Percentiles rank a stretch among this genome's conserved stretches.
These are phyloP conservation scores for Capitulum mitella DNA, from an alignment of 2,888 invertebrate species.

Conservation along the genomic window DNA sequence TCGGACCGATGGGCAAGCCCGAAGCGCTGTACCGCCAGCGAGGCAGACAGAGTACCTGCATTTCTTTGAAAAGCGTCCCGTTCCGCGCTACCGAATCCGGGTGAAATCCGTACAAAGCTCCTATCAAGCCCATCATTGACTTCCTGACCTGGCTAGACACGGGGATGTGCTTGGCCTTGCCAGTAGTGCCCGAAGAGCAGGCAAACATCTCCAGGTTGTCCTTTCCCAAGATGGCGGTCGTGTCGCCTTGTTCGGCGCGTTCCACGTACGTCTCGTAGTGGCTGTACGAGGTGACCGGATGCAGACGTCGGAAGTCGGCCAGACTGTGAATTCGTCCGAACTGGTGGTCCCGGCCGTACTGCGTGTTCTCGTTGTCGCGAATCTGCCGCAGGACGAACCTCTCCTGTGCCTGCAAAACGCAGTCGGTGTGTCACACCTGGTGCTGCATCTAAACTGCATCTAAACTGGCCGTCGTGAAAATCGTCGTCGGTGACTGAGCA, in stretches of 20 bases:
- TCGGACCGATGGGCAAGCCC: background rate
- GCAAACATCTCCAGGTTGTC: background rate
- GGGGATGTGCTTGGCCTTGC: background rate
- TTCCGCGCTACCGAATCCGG: background rate
- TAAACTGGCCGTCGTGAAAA: no score
- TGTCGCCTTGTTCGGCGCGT: background rate
- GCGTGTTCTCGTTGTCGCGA: background rate
- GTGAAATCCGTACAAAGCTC: background rate
- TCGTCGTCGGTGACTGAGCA: no score
- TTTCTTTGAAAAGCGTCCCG: background rate
- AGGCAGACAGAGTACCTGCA: background rate
- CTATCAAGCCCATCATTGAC: background rate
- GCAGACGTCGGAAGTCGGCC: conserved; percentile 10
- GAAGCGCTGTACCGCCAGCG: background rate
- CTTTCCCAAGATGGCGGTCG: background rate
- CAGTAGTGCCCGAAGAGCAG: background rate
- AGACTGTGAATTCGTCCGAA: conserved; percentile 8
- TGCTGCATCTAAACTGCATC: no score
- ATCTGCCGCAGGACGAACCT: background rate
- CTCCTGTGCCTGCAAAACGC: background rate
- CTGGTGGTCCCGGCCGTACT: conserved; percentile 12
- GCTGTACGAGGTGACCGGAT: background rate
- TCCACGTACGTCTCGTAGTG: background rate
- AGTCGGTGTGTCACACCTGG: no score
- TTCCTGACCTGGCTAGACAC: background rate